Conservation (phyloP, 2,888 invertebrate genomes). For the Ditula angustiorana region DNA sequence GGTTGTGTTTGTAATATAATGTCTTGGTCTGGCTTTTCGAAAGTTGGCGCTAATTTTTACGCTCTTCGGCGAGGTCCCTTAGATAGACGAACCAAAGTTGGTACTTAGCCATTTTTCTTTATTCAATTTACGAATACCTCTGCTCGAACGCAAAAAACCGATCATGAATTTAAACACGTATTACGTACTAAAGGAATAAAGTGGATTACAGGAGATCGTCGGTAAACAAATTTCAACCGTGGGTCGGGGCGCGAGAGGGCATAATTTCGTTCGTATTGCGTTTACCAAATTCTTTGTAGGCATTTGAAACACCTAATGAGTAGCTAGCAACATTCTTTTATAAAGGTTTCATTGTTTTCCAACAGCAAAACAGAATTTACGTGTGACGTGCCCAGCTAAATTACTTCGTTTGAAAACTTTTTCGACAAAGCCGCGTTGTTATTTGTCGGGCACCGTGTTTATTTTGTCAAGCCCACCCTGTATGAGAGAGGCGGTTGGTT, state of each 20-base stretch:
- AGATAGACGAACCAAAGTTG: not conserved
- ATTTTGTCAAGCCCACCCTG: constrained; percentile 15
- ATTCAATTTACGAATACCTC: constrained; percentile 32
- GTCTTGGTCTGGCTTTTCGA: not conserved
- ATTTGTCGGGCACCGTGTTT: constrained; percentile 20
- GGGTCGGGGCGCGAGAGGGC: constrained; percentile 5
- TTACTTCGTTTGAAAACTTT: constrained; percentile 34
- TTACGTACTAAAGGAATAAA: constrained; percentile 16
- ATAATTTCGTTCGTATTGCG: constrained; percentile 1
- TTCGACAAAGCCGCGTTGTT: constrained; percentile 12
- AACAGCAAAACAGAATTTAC: constrained; percentile 32
- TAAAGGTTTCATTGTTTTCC: constrained; percentile 32
- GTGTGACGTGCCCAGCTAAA: constrained; percentile 23
- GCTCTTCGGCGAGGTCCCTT: not conserved
- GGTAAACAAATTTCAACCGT: constrained; percentile 18
- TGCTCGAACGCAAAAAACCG: constrained; percentile 25
- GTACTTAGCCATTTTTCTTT: constrained; percentile 10
- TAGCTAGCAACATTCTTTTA: constrained; percentile 30
- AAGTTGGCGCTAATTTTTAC: not conserved
- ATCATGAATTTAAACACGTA: constrained; percentile 37
- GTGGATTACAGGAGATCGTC: constrained; percentile 18
- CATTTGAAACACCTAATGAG: constrained; percentile 34
- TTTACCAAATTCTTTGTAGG: constrained; percentile 27
- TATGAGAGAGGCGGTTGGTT: constrained; percentile 1
- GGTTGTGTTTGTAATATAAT: not conserved